Evolutionary conservation across 2,113 vertebrate genomes (phyloP), one percentile per base, ranked within the genome.

Genomic region (Pandion haliaetus): DNA sequence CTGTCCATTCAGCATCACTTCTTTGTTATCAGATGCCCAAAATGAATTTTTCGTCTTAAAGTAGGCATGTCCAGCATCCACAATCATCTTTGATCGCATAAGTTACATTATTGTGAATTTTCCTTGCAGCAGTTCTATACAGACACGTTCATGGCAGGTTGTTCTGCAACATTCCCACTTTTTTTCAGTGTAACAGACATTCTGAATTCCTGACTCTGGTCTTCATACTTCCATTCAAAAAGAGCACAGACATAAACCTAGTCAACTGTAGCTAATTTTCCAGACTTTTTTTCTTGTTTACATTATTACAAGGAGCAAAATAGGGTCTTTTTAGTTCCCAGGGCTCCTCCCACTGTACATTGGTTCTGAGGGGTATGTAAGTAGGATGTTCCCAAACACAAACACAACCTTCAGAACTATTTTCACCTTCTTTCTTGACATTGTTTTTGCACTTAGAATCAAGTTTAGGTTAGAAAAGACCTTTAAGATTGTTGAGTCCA

Each of bases 81-180:
- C 5, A 26, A 5, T 62, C 9, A 40, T 45, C 24, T 47, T 82
- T 31, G 13, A 71, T 65, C 2, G 0, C 24, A 52, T 31, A 47
- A 3, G 4, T 57, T 65, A 61, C 21, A 17, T 72, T 58, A 54
- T 29, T 88, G 16, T 77, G 29, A 69, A 44, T 36, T 79, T 42
- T 85, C 85, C 31, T 76, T 85, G 40, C 28, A 77, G 45, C 15
- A 69, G 11, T 72, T 95, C 31, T 44, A 5, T 47, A 34, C 25
- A 72, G 66, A 77, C 18, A 28, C 0, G 0, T 52, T 86, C 4
- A 24, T 10, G 25, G 12, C 34, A 79, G 9, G 6, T 76, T 82
- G n/a, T 88, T 71, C 57, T 82, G 38, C 73, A 82, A 21, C 31
- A 14, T 82, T 76, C 36, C 34, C 17, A 23, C 8, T 71, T 67